Evolutionary conservation across 2,113 vertebrate species (phyloP).

Genomic region (Donacobius atricapilla): DNA sequence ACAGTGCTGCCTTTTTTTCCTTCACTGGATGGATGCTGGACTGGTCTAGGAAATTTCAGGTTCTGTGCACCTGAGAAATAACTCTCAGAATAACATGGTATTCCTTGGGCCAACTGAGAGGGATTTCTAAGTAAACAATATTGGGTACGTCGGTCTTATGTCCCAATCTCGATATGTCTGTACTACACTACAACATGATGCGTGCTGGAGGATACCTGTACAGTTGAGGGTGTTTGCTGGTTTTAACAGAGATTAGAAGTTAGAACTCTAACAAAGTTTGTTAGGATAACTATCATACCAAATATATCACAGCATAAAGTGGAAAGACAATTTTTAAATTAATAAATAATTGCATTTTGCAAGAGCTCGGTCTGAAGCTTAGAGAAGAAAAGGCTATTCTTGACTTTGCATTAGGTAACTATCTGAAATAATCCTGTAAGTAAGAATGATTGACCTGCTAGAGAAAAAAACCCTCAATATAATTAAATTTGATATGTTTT

Average conservation of each 20-base stretch:
- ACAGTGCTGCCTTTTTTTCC: background rate
- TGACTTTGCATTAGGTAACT: conserved; percentile 42
- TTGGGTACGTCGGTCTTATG: accelerated
- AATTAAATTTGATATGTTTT: conserved; percentile 22
- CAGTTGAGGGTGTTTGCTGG: background rate
- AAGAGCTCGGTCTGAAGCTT: background rate
- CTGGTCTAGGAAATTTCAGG: background rate
- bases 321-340: conserved; percentile 24
- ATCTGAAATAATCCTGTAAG: conserved; percentile 16
- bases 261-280: background rate
- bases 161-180: background rate
- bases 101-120: background rate
- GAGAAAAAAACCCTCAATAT: background rate
- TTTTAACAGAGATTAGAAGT: background rate
- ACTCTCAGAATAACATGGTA: no score
- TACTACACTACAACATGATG: background rate
- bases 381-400: background rate
- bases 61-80: background rate
- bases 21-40: background rate
- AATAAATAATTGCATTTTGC: conserved; percentile 18
- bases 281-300: background rate
- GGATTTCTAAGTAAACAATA: background rate
- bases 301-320: conserved; percentile 4
- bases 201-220: background rate
- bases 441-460: background rate